Base-by-base conservation (phyloP, 2,888 invertebrate species). In the Uropetala carovei region DNA sequence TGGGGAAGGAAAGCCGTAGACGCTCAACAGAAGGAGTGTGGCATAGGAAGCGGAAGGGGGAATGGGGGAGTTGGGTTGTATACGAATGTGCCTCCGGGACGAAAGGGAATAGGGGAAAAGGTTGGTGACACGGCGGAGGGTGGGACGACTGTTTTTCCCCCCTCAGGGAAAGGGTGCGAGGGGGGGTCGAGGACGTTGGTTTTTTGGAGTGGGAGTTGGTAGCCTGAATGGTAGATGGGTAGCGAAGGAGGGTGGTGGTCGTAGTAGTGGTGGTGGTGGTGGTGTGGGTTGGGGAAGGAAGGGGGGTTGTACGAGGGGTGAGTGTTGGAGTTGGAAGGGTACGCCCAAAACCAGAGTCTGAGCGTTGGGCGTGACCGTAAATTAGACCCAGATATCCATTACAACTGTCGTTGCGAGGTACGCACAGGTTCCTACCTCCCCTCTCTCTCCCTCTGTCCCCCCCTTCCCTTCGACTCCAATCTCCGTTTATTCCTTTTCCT, bases 321-420 rank as follows among this genome's bases (percentile, higher is more conserved):
- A 14, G 56, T 18, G 8, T 57, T 18, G n/a, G 84, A 84, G 57
- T 59, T 30, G 30, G 59, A n/a, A 60, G 86, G 89, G 64, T 43
- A 89, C 68, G 27, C 89, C 89, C 89, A 56, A 89, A 89, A 89
- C 89, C 89, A 89, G 89, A 89, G 89, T 27, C 89, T 89, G 89
- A 86, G 86, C 60, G 86, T 60, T 22, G 86, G 86, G 86, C 60
- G 59, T 86, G 86, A 64, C 89, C 89, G 64, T 89, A 89, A 89
- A 89, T 89, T 89, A 89, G 89, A 89, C 60, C 89, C 89, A 89
- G 89, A 89, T 89, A 89, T 89, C 89, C 89, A 89, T 89, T 89
- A 89, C 89, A 89, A 89, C 89, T 89, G 89, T 89, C 89, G 60
- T 60, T 89, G 58, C 64, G 64, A 58, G 89, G 68, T 89, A 89